These are phyloP conservation scores for Pycnonotus jocosus DNA, from an alignment of 2,113 vertebrate genomes.

Conservation along the genomic window DNA sequence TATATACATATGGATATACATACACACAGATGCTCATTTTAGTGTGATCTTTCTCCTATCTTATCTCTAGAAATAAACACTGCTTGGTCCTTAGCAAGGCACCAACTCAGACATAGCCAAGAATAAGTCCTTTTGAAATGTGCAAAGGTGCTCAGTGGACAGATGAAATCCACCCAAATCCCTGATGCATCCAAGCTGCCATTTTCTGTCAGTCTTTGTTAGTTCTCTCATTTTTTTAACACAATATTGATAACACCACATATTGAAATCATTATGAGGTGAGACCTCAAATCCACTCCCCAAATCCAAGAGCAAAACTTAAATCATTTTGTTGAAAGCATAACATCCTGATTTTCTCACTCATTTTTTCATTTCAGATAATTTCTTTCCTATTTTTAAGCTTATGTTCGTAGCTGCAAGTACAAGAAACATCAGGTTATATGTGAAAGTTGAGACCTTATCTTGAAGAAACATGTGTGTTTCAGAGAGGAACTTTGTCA, in stretches of 20 bases:
- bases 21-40: not conserved
- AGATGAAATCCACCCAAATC: not conserved
- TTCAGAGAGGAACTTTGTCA: not conserved
- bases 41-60: not conserved
- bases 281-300: not conserved
- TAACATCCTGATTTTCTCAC: not conserved
- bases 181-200: not conserved
- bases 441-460: not conserved
- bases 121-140: not conserved
- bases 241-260: not conserved
- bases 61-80: not conserved
- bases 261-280: not conserved
- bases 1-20: rapidly evolving
- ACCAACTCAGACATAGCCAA: not conserved
- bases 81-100: not conserved
- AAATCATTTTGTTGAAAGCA: not conserved
- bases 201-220: not conserved
- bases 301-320: not conserved
- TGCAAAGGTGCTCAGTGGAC: not conserved
- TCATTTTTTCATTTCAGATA: not conserved
- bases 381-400: not conserved
- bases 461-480: not conserved
- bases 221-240: not conserved
- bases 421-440: not conserved
- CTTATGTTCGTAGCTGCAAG: rapidly evolving